Evolutionary conservation across 2,888 invertebrate genomes (phyloP).

Genomic region (Abscondita cerata): DNA sequence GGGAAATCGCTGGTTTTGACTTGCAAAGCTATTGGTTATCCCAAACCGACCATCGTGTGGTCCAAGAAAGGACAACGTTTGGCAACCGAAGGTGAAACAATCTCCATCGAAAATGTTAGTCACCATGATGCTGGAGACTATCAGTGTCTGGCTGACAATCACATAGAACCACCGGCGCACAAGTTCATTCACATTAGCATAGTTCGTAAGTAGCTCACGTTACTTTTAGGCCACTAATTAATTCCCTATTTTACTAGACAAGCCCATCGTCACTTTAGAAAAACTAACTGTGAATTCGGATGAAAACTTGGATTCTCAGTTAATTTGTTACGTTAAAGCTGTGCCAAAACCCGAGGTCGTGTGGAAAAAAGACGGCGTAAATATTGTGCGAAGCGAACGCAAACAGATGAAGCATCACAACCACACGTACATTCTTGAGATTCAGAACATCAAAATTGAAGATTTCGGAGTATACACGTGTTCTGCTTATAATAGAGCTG

Average conservation of each 20-base stretch:
- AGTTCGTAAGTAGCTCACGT: constrained; percentile 50
- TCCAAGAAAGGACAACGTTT: constrained; percentile 45
- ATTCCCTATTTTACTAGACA: no score
- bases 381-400: constrained; percentile 42
- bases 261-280: constrained; percentile 57
- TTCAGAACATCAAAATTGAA: constrained; percentile 48
- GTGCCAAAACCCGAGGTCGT: constrained; percentile 55
- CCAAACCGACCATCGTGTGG: constrained; percentile 59
- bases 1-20: constrained; percentile 55
- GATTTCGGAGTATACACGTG: constrained; percentile 60
- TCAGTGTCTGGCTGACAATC: constrained; percentile 60
- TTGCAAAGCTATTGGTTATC: constrained; percentile 58
- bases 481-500: constrained; percentile 55
- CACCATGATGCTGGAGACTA: constrained; percentile 57
- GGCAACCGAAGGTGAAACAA: constrained; percentile 48
- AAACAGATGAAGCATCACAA: constrained; percentile 42
- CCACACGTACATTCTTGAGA: constrained; percentile 49
- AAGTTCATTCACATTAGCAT: constrained; percentile 50
- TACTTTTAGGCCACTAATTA: no score
- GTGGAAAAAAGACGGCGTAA: constrained; percentile 53
- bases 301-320: constrained; percentile 55
- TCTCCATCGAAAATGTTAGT: constrained; percentile 52
- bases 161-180: constrained; percentile 52
- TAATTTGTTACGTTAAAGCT: constrained; percentile 58
- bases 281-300: constrained; percentile 57